A percentile compares a stretch with the other conserved stretches of the same genome.
Evolutionary conservation across 2,888 invertebrate genomes (phyloP).

Genomic region (Amiota mariae): DNA sequence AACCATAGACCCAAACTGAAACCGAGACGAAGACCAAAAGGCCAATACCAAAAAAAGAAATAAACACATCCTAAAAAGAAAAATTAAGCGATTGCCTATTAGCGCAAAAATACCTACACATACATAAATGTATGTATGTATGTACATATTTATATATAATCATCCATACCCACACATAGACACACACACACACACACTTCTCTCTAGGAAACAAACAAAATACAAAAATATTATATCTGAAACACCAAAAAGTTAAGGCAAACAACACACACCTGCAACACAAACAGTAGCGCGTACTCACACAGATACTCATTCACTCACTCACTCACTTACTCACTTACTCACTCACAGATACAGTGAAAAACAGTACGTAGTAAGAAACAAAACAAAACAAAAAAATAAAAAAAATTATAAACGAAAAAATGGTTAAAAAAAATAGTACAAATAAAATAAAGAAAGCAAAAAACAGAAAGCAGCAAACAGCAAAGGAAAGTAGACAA

Average conservation of each 20-base stretch:
- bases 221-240: neutral
- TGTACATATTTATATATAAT: neutral
- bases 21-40: too few species aligned
- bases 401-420: slow-evolving; percentile 26
- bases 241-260: too few species aligned
- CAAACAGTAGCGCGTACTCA: slow-evolving; percentile 9
- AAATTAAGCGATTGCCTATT: slow-evolving; percentile 1
- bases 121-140: neutral
- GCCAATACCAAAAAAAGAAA: slow-evolving; percentile 1
- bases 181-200: neutral
- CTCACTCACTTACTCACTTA: too few species aligned
- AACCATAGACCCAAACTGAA: too few species aligned
- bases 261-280: slow-evolving; percentile 22
- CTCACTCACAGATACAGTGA: too few species aligned
- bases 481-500: slow-evolving; percentile 23
- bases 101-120: slow-evolving; percentile 7
- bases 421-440: neutral
- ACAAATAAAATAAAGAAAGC: neutral
- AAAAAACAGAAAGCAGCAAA: slow-evolving; percentile 37
- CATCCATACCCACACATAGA: slow-evolving; percentile 2
- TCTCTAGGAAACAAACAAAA: too few species aligned
- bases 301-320: too few species aligned
- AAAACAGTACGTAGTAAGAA: neutral
- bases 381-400: slow-evolving; percentile 19
- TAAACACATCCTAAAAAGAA: neutral